Conservation (phyloP, 2,113 vertebrate species). For the Piprites chloris region DNA sequence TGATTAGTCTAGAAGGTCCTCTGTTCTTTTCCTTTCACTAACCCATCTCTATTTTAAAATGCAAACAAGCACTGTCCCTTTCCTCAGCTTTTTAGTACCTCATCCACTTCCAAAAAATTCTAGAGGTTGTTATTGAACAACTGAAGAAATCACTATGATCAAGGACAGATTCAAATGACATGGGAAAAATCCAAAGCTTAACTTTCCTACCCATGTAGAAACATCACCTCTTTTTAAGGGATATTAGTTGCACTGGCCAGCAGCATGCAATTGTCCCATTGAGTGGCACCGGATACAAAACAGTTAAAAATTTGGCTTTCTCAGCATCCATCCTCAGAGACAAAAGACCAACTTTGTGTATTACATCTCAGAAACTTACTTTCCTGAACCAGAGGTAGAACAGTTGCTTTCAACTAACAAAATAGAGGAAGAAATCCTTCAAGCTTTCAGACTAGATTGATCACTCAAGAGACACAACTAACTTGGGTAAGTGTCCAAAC, state of each 20-base stretch:
- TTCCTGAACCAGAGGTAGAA: neutral
- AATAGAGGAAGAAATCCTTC: conserved; percentile 46
- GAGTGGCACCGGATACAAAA: neutral
- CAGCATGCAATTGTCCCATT: neutral
- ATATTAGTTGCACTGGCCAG: neutral
- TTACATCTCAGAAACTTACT: neutral
- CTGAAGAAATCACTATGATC: neutral
- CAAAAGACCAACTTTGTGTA: neutral
- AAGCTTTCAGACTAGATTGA: conserved; percentile 33
- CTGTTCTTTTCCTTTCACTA: neutral
- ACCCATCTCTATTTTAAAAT: neutral
- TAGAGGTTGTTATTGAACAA: neutral
- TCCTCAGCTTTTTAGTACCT: neutral
- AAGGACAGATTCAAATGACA: neutral
- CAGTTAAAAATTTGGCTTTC: neutral
- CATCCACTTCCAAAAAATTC: neutral
- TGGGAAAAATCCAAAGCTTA: neutral
- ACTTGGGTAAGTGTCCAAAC: neutral
- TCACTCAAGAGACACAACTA: conserved; percentile 41
- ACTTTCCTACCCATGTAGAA: neutral
- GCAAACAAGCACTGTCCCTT: neutral
- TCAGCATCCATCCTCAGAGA: neutral
- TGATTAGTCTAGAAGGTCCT: neutral
- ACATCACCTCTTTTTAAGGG: neutral
- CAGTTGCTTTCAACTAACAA: neutral